Evolutionary conservation across 2,113 vertebrate genomes (phyloP), one percentile per base, ranked within the genome.

Genomic region (Nothobranchius kuhntae): DNA sequence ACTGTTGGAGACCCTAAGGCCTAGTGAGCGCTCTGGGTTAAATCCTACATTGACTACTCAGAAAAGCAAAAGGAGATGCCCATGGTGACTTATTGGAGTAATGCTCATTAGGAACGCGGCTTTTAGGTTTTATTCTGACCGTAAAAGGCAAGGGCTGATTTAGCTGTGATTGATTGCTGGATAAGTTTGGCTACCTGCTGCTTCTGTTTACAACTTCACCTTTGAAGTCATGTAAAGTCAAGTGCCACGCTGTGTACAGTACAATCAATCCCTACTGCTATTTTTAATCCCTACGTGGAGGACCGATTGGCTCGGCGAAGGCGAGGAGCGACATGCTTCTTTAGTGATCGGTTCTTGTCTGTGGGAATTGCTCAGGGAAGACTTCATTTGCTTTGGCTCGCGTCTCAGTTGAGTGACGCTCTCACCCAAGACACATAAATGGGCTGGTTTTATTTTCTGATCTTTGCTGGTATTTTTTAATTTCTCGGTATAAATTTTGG

Each of bases 311-410:
- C 38, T 40, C 38, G 38, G 38, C 7, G 6, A 9, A 40, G 38
- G 9, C 38, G 38, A 40, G 38, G 38, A 40, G 38, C 38, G 38
- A 40, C 4, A 30, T 6, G 38, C 3, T 40, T 6, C 38, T 40
- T 1, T 6, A 83, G 73, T 70, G 61, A 60, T 80, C 64, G 78
- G 45, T 87, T 64, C 70, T 64, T 72, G 67, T 85, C 55, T 74
- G 81, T 93, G 88, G 86, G 91, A 93, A 91, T 71, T 83, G 93
- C 94, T 95, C 95, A 95, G 94, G 94, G 94, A 94, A 94, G 93
- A 92, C 56, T 92, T 93, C 79, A 93, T 78, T 63, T 36, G 89
- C 53, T 69, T 92, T 75, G 71, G 65, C 87, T 92, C 38, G 91
- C 90, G 92, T 93, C 87, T 90, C 87, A 40, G 38, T 8, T 88